Evolutionary conservation across 30 jellyfish, hydroid and myxozoan genomes (phyloP), one percentile per base, ranked within the genome.

Genomic region (Turritopsis rubra): DNA sequence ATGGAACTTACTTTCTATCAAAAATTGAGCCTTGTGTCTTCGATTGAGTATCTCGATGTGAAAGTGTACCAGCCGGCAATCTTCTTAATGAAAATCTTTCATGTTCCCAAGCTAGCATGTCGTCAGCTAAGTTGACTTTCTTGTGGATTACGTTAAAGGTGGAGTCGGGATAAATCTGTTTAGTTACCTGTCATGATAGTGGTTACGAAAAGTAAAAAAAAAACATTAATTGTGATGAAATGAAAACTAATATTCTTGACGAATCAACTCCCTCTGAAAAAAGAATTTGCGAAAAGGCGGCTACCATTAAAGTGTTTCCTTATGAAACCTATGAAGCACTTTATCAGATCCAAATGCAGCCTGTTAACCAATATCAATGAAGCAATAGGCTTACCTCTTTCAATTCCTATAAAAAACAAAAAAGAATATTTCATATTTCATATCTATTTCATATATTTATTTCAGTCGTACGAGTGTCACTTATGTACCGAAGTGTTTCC

Each of bases 71-170:
- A 72, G 97, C 97, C 13, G 97, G 96, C 29, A 91, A 65, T 18
- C 97, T 81, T 24, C 96, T 68, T 28, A 91, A 29, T 28, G 97
- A 91, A 52, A 91, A 91, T 52, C 97, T 54, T 74, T 91, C 97
- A 75, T 91, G 97, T 71, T 91, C 97, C 97, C 97, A 91, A 1
- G 92, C 86, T 52, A 91, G 31, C 88, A 82, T 70, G 13, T 91
- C 97, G 24, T 91, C 96, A 18, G 97, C 97, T 66, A 91, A 30
- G 53, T 91, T 91, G 28, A 91, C 86, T 79, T 84, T 91, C 68
- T 91, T 91, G 87, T 91, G 97, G 16, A 87, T 83, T 73, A 91
- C 73, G 26, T 73, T 91, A 68, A 86, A 86, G 16, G 84, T 71
- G 31, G 86, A 87, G 17, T 84, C 96, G 19, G 97, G 93, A 68